Conservation (phyloP, 2,888 invertebrate species). For the Hyposoter didymator region DNA sequence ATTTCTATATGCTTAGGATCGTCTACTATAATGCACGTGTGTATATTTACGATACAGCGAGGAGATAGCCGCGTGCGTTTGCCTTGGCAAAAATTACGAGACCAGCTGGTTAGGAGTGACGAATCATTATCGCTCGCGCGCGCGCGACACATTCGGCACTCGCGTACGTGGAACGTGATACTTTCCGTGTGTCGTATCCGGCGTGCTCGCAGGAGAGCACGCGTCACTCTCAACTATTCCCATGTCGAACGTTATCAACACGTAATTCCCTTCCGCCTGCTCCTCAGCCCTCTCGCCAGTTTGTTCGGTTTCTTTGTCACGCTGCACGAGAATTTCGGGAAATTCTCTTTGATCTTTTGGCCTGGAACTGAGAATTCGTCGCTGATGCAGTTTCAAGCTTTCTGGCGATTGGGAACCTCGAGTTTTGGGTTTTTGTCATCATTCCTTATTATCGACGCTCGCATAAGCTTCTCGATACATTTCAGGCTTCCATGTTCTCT, state of each 20-base stretch:
- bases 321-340: too few relatives aligned
- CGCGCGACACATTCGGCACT: neutral
- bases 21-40: constrained; percentile 18
- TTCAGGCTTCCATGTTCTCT: neutral
- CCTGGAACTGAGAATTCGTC: too few relatives aligned
- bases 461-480: neutral
- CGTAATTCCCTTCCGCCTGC: constrained; percentile 17
- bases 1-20: neutral
- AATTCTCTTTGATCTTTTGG: too few relatives aligned
- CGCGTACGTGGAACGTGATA: constrained; percentile 25
- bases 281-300: neutral
- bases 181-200: neutral
- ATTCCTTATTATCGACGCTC: too few relatives aligned
- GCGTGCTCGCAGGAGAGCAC: neutral
- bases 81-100: constrained; percentile 31
- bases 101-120: constrained; percentile 30
- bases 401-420: too few relatives aligned
- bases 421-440: too few relatives aligned
- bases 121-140: constrained; percentile 23
- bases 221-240: constrained; percentile 13
- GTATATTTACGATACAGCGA: neutral
- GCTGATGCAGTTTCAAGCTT: too few relatives aligned
- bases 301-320: neutral
- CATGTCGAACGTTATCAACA: constrained; percentile 48
- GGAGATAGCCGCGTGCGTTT: neutral